These are phyloP conservation scores for Doris montereyensis DNA, from an alignment of 2,888 invertebrate species.

Conservation along the genomic window DNA sequence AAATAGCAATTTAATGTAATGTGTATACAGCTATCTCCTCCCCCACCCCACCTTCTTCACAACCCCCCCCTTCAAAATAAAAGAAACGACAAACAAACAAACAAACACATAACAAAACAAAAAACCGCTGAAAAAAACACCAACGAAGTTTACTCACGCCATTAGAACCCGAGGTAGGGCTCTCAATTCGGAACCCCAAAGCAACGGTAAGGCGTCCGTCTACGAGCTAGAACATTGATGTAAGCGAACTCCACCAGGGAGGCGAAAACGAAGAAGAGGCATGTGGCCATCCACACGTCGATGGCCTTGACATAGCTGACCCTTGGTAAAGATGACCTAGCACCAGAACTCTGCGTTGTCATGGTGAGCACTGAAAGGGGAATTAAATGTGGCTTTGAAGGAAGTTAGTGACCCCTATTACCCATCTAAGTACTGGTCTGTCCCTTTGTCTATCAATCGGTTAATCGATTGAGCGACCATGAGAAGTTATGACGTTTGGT, in stretches of 20 bases:
- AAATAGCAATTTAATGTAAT: no score
- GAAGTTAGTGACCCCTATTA: no score
- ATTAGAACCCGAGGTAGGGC: neutral
- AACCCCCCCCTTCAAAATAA: no score
- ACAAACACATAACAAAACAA: conserved; percentile 20
- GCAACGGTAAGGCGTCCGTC: conserved; percentile 43
- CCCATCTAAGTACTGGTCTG: no score
- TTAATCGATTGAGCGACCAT: no score
- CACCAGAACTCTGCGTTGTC: conserved; percentile 64
- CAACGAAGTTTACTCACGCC: conserved; percentile 17
- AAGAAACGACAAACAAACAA: conserved; percentile 8
- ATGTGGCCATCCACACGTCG: conserved; percentile 60
- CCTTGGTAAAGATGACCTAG: conserved; percentile 56
- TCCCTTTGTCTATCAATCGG: no score
- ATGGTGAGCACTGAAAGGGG: conserved; percentile 62
- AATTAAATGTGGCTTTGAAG: no score
- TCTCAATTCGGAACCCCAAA: conserved; percentile 23
- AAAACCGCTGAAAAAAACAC: conserved; percentile 6
- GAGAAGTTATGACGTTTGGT: no score
- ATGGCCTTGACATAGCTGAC: conserved; percentile 63
- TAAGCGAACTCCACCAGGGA: conserved; percentile 60
- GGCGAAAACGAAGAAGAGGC: conserved; percentile 57
- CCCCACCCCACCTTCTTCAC: no score
- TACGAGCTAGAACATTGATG: conserved; percentile 54
- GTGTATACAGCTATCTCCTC: no score